Evolutionary conservation across 1,140 invertebrate species (phyloP), one percentile per base, ranked within the genome.

Genomic region (Leptinotarsa defecta): DNA sequence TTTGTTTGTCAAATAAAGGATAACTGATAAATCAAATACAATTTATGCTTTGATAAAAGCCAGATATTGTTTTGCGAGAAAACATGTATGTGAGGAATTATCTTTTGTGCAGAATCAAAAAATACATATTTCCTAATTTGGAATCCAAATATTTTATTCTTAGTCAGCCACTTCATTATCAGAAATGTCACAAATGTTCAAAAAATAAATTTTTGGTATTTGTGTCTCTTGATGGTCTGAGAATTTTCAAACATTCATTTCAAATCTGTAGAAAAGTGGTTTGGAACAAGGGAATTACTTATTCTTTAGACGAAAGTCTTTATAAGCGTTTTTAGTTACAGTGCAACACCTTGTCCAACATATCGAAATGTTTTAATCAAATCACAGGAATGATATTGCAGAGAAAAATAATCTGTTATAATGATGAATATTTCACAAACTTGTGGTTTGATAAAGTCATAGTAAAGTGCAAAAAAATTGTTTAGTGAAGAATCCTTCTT

Each of bases 321-420:
- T 22, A 63, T 63, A 71, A 75, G 74, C 74, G 57, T 71, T 75
- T 69, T 75, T 27, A 71, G 68, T 75, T 71, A 71, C 74, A 75
- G 34, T 75, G 43, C 34, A 62, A 67, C 52, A 57, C 52, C 52
- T 19, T 57, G 52, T 57, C 15, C n/a, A 57, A 57, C 52, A 57
- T 57, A 15, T 57, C 17, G 13, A 57, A 57, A 57, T 19, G 52
- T 17, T n/a, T 57, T 43, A 43, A 43, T 43, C 34, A 43, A 43
- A 43, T 43, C 34, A 43, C 34, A 43, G 34, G 11, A 43, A 43
- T 11, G 34, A 11, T 8, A 43, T 43, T 43, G 34, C 34, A 43
- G 34, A 43, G 34, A 43, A 43, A 43, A 11, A 43, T 43, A 8
- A 34, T 34, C 8, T 3, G 34, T 43, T 43, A 43, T 43, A 43